Base-by-base conservation (phyloP, 2,888 invertebrate species). In the Sisyra nigra region DNA sequence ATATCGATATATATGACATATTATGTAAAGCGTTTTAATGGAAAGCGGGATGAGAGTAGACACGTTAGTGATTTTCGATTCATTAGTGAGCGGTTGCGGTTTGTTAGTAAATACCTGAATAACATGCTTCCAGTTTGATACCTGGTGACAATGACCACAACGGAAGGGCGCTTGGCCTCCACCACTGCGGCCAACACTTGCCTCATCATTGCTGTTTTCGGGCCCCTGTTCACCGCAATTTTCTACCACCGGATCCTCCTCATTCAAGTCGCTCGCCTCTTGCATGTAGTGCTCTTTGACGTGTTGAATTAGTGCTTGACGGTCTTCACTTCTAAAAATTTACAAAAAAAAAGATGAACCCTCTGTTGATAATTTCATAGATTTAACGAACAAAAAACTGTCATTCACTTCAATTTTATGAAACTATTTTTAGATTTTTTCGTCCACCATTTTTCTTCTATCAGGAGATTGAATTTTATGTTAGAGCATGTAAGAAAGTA, bases 61-160 rank as follows among this genome's bases (percentile, higher is more conserved):
- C 24, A 24, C 24, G 24, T 24, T 24, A 24, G 24, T 24, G 24
- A 24, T 7, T 24, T 24, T 24, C 24, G 24, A 24, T 24, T 24
- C 37, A 44, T 15, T 4, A 15, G 14, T 35, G 35, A 13, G 35
- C 8, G 14, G 14, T 15, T 10, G 38, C 40, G 42, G 44, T 24
- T 24, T 45, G 65, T 66, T 66, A 65, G 65, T 65, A 67, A 60
- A 61, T 72, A 82, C 82, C 80, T 82, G 82, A 67, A 82, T 82
- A 58, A 82, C 82, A 71, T 82, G 82, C 73, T 82, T 82, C 82
- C 82, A 82, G 67, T 82, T 82, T 53, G 82, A 82, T 58, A 80
- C 69, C 68, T 82, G 82, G 65, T 80, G 78, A 67, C 82, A 82
- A 66, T 81, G 81, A 53, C 82, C 82, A 66, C 82, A 82, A 58